Percentiles rank a stretch among this genome's conserved stretches.
Conservation (phyloP, 2,888 invertebrate genomes). For the Imbricaverruca yamaguchii region DNA sequence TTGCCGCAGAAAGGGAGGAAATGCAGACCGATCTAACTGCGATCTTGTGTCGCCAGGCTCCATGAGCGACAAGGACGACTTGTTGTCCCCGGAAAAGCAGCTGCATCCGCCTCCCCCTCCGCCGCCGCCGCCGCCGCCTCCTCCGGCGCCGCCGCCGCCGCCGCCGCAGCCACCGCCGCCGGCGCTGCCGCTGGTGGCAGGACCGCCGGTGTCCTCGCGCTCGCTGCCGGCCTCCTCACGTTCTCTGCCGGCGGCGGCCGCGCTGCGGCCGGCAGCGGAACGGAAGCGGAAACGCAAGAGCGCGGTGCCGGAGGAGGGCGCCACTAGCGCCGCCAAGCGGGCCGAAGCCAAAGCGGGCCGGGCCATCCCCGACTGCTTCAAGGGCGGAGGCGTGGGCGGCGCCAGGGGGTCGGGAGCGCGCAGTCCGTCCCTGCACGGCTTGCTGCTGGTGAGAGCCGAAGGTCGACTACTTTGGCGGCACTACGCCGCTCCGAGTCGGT, state of each 20-base stretch:
- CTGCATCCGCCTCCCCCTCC: neutral
- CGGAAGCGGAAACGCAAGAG: slow-evolving; percentile 49
- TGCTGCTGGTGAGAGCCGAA: neutral
- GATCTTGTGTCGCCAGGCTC: neutral
- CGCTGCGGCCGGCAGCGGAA: slow-evolving; percentile 56
- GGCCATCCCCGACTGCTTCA: slow-evolving; percentile 87
- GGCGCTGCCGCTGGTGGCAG: too few species aligned
- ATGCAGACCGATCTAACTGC: too few species aligned
- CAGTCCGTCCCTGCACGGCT: neutral
- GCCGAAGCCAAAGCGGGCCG: slow-evolving; percentile 57
- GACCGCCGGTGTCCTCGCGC: too few species aligned
- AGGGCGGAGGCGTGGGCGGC: slow-evolving; percentile 35
- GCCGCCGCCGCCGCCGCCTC: neutral
- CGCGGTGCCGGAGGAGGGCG: slow-evolving; percentile 42
- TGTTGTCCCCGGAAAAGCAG: slow-evolving; percentile 35
- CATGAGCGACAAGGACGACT: slow-evolving; percentile 30
- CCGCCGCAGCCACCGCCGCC: slow-evolving; percentile 72
- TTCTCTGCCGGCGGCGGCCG: slow-evolving; percentile 35
- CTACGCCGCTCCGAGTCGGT: too few species aligned
- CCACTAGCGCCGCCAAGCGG: slow-evolving; percentile 38
- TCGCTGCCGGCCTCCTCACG: too few species aligned
- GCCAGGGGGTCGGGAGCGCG: neutral
- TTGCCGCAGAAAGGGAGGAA: too few species aligned
- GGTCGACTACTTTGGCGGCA: too few species aligned
- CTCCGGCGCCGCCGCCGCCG: neutral